Conservation (phyloP, 2,888 invertebrate genomes). For the Biston stratarius region DNA sequence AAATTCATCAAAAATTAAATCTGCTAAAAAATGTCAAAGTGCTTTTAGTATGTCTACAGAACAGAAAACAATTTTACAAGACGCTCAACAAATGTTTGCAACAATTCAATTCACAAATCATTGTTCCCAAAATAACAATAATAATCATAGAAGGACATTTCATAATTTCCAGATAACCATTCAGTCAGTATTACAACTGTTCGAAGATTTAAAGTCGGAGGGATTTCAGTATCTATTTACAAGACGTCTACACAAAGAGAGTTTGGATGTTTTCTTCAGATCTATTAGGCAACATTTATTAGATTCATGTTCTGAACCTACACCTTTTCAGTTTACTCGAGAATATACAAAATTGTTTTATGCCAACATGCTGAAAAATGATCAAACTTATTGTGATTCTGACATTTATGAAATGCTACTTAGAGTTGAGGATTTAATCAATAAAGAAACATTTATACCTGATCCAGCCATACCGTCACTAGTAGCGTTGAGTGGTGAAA, state of each 20-base stretch:
- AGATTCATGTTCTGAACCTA: not conserved
- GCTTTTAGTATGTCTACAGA: no score
- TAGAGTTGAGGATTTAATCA: not conserved
- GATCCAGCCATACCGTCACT: not conserved
- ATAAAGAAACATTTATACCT: not conserved
- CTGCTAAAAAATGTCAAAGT: no score
- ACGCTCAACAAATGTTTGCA: no score
- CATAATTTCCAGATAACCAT: slow-evolving; percentile 1
- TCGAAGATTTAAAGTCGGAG: not conserved
- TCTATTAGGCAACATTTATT: not conserved
- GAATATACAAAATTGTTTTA: not conserved
- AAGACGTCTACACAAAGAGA: not conserved
- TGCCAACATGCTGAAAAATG: not conserved
- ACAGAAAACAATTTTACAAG: no score
- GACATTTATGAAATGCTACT: not conserved
- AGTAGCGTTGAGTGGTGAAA: not conserved
- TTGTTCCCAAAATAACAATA: no score
- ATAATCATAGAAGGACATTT: no score
- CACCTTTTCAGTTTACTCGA: not conserved
- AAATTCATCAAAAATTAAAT: no score
- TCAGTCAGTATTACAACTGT: not conserved
- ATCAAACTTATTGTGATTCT: not conserved
- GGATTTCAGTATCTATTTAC: not conserved
- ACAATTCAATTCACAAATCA: no score
- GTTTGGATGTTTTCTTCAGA: not conserved